Conservation (phyloP, 2,113 vertebrate species). For the Pimephales promelas region DNA sequence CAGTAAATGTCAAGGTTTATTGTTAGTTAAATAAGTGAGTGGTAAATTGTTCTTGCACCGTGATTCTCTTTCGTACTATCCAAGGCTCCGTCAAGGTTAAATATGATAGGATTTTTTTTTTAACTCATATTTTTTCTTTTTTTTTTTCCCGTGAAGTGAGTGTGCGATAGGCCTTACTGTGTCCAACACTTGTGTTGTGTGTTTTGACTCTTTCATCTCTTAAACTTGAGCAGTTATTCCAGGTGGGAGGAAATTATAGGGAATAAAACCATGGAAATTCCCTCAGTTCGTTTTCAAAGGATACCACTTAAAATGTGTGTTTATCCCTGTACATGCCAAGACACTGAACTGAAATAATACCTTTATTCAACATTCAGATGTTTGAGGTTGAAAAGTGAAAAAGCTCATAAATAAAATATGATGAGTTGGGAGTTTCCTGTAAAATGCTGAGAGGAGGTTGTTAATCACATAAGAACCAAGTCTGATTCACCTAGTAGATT, state of each 20-base stretch:
- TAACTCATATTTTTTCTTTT: neutral
- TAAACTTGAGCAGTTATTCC: constrained; percentile 41
- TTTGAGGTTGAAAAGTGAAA: constrained; percentile 8
- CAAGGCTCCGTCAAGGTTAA: constrained; percentile 5
- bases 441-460: neutral
- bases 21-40: constrained; percentile 39
- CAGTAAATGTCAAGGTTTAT: constrained; percentile 27
- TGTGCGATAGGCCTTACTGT: neutral
- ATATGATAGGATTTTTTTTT: constrained; percentile 29
- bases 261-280: constrained; percentile 55
- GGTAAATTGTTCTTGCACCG: constrained; percentile 21
- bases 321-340: constrained; percentile 37
- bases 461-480: neutral
- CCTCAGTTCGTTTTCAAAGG: constrained; percentile 50
- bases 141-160: neutral
- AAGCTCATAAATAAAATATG: constrained; percentile 29
- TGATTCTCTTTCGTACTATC: neutral
- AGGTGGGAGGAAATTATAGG: constrained; percentile 59
- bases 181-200: constrained; percentile 37
- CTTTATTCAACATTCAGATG: constrained; percentile 1
- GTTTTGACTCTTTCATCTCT: constrained; percentile 19
- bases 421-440: constrained; percentile 7
- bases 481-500: neutral
- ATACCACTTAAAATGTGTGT: constrained; percentile 33
- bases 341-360: constrained; percentile 33